phyloP scores from a whole-genome alignment of 2,888 invertebrate genomes.

The Cheilosia impressa region DNA sequence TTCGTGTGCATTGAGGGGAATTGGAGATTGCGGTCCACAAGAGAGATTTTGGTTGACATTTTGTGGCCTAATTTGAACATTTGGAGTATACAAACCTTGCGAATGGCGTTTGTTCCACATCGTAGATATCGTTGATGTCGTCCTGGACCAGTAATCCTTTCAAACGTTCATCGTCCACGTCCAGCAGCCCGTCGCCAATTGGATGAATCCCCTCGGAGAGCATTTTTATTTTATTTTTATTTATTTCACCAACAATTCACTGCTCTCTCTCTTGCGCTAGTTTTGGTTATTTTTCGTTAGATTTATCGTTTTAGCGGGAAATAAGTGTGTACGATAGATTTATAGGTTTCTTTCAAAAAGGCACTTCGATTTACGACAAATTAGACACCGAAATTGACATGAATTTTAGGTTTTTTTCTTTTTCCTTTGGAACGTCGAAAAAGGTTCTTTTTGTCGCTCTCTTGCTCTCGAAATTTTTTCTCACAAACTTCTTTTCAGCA shows the following conservation, averaged over 20 bases:
- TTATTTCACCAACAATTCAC: slow-evolving; percentile 5
- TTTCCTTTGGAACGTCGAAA: slow-evolving; percentile 33
- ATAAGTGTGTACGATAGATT: slow-evolving; percentile 7
- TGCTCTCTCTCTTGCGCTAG: slow-evolving; percentile 3
- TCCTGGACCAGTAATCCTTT: slow-evolving; percentile 89
- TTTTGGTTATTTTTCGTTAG: neutral
- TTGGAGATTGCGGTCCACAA: neutral
- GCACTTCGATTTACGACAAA: slow-evolving; percentile 45
- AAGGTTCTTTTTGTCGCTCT: slow-evolving; percentile 49
- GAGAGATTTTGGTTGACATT: neutral
- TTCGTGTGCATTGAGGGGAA: slow-evolving; percentile 3
- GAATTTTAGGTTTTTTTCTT: neutral
- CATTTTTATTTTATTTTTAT: slow-evolving; percentile 77
- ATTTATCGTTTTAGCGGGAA: slow-evolving; percentile 18
- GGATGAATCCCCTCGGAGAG: slow-evolving; percentile 83
- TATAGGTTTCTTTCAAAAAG: slow-evolving; percentile 12
- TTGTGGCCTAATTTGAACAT: neutral
- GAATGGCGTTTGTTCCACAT: slow-evolving; percentile 92
- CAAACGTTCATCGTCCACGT: slow-evolving; percentile 88
- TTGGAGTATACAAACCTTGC: slow-evolving; percentile 87
- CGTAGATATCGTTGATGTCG: slow-evolving; percentile 90
- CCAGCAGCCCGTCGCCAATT: slow-evolving; percentile 89
- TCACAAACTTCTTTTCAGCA: slow-evolving; percentile 65
- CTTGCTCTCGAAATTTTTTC: slow-evolving; percentile 27
- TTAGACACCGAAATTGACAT: slow-evolving; percentile 41